Evolutionary conservation across 2,888 invertebrate genomes (phyloP).

Genomic region (Lithophane semibrunnea): DNA sequence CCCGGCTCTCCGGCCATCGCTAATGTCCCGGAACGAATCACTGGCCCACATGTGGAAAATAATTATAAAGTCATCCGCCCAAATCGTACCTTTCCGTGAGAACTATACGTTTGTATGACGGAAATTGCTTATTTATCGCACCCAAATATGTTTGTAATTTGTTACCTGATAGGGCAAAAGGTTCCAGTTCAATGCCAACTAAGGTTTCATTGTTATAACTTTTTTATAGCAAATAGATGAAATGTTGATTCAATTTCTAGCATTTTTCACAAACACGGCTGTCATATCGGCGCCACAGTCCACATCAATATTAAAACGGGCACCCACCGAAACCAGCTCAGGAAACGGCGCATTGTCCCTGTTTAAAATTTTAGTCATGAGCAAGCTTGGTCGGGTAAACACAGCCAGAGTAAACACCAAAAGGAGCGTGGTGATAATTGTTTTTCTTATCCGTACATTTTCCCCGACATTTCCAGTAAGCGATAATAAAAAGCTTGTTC

Average conservation of each 20-base stretch:
- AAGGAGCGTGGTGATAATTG: constrained; percentile 74
- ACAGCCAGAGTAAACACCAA: constrained; percentile 63
- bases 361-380: constrained; percentile 72
- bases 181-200: constrained; percentile 20
- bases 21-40: constrained; percentile 87
- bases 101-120: constrained; percentile 74
- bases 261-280: constrained; percentile 9
- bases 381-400: constrained; percentile 58
- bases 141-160: constrained; percentile 46
- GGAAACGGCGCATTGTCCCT: constrained; percentile 67
- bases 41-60: constrained; percentile 86
- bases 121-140: constrained; percentile 79
- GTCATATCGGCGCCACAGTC: constrained; percentile 48
- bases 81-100: constrained; percentile 80
- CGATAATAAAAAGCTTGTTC: constrained; percentile 83
- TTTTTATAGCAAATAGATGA: constrained; percentile 15
- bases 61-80: constrained; percentile 85
- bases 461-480: constrained; percentile 73
- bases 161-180: constrained; percentile 24
- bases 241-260: constrained; percentile 32
- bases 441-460: constrained; percentile 76
- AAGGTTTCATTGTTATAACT: neutral
- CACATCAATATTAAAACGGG: constrained; percentile 63
- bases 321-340: constrained; percentile 57
- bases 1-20: constrained; percentile 80